A percentile compares a stretch with the other conserved stretches of the same genome.
phyloP scores from a whole-genome alignment of 2,888 invertebrate species.

The Galerucella calmariensis region DNA sequence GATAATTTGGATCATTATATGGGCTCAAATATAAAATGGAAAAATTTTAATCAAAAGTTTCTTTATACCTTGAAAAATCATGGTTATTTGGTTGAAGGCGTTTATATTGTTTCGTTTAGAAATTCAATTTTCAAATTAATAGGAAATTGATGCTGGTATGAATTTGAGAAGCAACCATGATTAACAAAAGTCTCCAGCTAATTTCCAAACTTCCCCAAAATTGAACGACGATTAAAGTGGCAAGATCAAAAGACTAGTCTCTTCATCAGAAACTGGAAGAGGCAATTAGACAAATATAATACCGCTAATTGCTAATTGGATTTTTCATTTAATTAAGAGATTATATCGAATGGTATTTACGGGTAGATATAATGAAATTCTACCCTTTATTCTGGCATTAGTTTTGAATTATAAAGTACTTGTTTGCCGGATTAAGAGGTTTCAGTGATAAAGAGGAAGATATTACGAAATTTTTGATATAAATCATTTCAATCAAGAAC shows the following conservation, averaged over 20 bases:
- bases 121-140: no score
- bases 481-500: no score
- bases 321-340: constrained; percentile 41
- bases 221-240: not conserved
- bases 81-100: no score
- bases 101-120: no score
- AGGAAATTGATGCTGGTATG: no score
- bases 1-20: not conserved
- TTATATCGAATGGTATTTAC: constrained; percentile 29
- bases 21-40: no score
- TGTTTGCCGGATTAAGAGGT: no score
- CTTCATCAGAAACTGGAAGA: constrained; percentile 28
- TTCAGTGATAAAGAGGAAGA: not conserved
- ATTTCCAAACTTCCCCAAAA: not conserved
- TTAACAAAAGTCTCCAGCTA: not conserved
- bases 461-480: no score
- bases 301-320: constrained; percentile 49
- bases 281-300: constrained; percentile 51
- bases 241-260: constrained; percentile 20
- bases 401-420: not conserved
- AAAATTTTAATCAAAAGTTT: no score
- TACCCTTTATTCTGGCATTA: constrained; percentile 7
- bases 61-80: no score
- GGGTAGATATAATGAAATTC: not conserved
- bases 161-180: not conserved